Evolutionary conservation across 2,888 invertebrate genomes (phyloP), one percentile per base, ranked within the genome.

Genomic region (Timema cristinae): DNA sequence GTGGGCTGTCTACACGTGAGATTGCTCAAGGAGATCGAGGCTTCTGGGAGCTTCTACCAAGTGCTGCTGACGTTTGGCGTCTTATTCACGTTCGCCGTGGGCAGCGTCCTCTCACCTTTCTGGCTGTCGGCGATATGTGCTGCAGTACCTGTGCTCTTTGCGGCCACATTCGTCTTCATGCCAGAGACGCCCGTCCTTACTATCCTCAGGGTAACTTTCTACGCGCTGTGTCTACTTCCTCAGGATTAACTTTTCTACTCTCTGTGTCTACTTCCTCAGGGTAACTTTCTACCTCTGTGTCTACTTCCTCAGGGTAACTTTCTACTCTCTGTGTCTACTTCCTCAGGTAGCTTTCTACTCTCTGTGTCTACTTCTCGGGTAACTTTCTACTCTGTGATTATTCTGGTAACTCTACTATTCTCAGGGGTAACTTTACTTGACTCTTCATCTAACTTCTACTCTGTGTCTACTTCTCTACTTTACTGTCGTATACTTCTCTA

Each of bases 1-100:
- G 91, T 0, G 92, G 91, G 0, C 96, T 0, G 87, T 95, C 75
- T 94, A 94, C 80, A 91, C 90, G 7, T 54, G 97, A 97, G 84
- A 93, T 94, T 67, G 89, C 95, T 0, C 91, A 94, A 90, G 77
- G 88, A 90, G 49, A 89, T 94, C 86, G 97, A 71, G 97, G 97
- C 88, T 89, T 0, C 83, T 97, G 0, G 96, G 95, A 92, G 93
- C 69, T 94, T 91, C 79, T 94, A 95, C 80, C 97, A 97, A 80
- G 82, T 97, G 51, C 90, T 93, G 87, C 85, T 96, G 72, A 92
- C 92, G 0, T 81, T 91, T 13, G 97, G 97, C 76, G 94, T 97
- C 72, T 85, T 95, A 1, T 86, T 91, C 74, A 86, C 90, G 0
- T 95, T 95, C 79, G 81, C 86, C 0, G 81, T 93, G 6, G 95